phyloP scores from a whole-genome alignment of 2,888 invertebrate species.

The Abrostola triplasia region DNA sequence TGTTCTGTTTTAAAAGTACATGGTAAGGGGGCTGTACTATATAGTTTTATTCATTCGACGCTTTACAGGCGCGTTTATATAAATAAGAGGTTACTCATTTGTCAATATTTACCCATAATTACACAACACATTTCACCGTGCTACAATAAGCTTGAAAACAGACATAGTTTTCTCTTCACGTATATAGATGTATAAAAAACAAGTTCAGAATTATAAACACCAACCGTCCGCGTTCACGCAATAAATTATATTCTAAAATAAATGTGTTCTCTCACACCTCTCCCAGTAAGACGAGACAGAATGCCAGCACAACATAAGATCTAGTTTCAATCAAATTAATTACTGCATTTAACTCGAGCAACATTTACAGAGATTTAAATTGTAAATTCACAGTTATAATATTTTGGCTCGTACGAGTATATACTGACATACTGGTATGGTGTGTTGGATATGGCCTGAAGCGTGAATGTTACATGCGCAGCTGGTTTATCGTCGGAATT shows the following conservation, averaged over 20 bases:
- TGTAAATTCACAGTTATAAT: constrained; percentile 21
- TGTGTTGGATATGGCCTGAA: constrained; percentile 7
- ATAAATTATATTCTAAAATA: constrained; percentile 8
- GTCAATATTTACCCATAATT: no score
- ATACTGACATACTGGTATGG: constrained; percentile 5
- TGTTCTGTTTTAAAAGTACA: no score
- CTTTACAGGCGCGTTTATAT: no score
- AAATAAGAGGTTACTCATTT: no score
- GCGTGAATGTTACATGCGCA: constrained; percentile 20
- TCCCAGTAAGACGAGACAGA: constrained; percentile 1
- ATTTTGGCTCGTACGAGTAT: background rate
- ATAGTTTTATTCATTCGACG: no score
- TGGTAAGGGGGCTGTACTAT: no score
- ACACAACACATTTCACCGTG: no score
- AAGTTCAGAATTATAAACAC: no score
- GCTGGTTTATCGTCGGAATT: constrained; percentile 15
- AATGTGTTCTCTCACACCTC: constrained; percentile 7
- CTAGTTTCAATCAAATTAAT: constrained; percentile 37
- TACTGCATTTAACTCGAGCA: constrained; percentile 22
- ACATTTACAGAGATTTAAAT: constrained; percentile 32
- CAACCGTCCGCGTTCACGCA: no score
- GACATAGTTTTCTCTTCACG: no score
- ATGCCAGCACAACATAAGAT: constrained; percentile 1
- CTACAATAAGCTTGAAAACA: no score
- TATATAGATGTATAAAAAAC: no score